phyloP scores from a whole-genome alignment of 2,888 invertebrate genomes.

The Macaria liturata region DNA sequence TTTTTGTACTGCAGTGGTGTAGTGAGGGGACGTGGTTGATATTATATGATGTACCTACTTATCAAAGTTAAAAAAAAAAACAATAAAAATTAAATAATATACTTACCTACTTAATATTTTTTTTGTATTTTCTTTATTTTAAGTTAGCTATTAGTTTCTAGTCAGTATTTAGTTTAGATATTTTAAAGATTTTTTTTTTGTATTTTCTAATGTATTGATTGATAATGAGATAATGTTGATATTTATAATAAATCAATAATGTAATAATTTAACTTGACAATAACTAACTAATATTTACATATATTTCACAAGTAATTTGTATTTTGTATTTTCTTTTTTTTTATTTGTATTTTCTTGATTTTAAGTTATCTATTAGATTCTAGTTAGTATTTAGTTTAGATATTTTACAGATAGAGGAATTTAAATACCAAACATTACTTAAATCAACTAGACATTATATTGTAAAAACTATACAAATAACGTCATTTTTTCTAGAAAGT shows the following conservation, averaged over 20 bases:
- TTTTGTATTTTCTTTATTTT: background rate
- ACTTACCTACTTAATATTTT: background rate
- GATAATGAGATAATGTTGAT: too few relatives aligned
- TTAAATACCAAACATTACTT: too few relatives aligned
- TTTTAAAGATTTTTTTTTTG: background rate
- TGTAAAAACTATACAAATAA: too few relatives aligned
- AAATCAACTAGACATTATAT: too few relatives aligned
- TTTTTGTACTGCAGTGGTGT: slow-evolving; percentile 45
- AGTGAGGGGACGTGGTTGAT: slow-evolving; percentile 12
- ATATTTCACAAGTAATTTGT: too few relatives aligned
- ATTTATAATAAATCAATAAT: too few relatives aligned
- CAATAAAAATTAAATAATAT: too few relatives aligned
- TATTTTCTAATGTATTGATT: too few relatives aligned
- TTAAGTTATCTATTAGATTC: background rate
- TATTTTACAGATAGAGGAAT: background rate
- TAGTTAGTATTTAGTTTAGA: background rate
- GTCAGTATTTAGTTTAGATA: background rate
- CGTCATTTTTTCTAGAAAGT: too few relatives aligned
- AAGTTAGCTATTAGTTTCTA: background rate
- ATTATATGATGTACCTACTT: too few relatives aligned
- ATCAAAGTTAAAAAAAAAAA: slow-evolving; percentile 7
- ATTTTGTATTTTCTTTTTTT: background rate
- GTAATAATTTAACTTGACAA: too few relatives aligned
- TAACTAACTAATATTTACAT: too few relatives aligned
- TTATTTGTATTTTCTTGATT: background rate